Conservation (phyloP, 2,797 vertebrate genomes). For the Chelidonichthys spinosus region DNA sequence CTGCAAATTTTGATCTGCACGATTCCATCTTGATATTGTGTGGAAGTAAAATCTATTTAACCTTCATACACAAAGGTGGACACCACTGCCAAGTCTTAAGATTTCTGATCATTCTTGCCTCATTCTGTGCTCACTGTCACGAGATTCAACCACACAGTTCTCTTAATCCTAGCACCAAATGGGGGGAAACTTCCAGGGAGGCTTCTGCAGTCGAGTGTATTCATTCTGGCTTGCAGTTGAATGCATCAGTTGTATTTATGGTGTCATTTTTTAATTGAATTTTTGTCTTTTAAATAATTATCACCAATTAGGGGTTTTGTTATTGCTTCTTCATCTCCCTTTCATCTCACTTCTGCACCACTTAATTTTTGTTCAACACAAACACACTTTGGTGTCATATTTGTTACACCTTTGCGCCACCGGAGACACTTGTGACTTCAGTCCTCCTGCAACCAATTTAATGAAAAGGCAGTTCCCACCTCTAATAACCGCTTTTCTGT, state of each 20-base stretch:
- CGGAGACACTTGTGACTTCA: background rate
- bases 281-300: background rate
- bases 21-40: slow-evolving; percentile 18
- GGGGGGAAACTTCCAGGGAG: background rate
- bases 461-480: slow-evolving; percentile 7
- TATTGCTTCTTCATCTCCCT: background rate
- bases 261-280: background rate
- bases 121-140: background rate
- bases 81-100: background rate
- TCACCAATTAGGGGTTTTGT: background rate
- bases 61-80: slow-evolving; percentile 30
- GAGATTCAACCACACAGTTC: background rate
- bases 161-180: slow-evolving; percentile 21
- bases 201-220: background rate
- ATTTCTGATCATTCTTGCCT: slow-evolving; percentile 9
- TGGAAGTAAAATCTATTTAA: slow-evolving; percentile 4
- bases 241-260: slow-evolving; percentile 18
- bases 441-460: slow-evolving; percentile 1
- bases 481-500: slow-evolving; percentile 3
- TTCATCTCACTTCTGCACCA: background rate
- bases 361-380: background rate
- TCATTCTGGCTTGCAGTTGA: background rate
- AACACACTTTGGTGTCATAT: slow-evolving; percentile 4
- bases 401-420: background rate
- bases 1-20: slow-evolving; percentile 30